Percentiles rank a stretch among this genome's conserved stretches.
Evolutionary conservation across 1,140 invertebrate genomes (phyloP).

Genomic region (Onthophagus taurus): DNA sequence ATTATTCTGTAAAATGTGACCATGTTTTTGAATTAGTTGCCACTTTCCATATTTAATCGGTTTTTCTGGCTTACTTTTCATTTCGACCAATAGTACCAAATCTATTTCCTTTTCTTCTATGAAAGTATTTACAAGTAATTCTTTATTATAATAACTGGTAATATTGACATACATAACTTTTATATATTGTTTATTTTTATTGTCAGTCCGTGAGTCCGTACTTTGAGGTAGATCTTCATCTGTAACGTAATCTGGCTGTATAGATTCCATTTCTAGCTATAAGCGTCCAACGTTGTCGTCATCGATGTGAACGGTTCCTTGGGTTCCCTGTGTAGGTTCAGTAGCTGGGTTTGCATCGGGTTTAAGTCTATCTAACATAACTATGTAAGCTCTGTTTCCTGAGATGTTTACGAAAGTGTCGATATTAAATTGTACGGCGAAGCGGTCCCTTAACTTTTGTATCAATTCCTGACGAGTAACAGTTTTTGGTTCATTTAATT

Average conservation of each 20-base stretch:
- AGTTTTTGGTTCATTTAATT: constrained; percentile 7
- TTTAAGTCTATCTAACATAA: constrained; percentile 10
- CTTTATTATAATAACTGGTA: neutral
- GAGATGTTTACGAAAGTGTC: constrained; percentile 6
- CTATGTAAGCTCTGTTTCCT: constrained; percentile 7
- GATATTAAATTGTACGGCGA: constrained; percentile 8
- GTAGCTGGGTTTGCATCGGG: constrained; percentile 6
- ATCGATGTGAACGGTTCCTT: constrained; percentile 7
- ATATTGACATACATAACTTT: neutral
- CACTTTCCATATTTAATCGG: neutral
- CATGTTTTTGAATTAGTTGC: neutral
- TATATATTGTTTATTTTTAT: too few relatives aligned
- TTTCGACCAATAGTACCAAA: neutral
- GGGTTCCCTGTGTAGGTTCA: neutral
- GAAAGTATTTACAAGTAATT: neutral
- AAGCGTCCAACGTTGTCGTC: neutral
- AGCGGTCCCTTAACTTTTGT: too few relatives aligned
- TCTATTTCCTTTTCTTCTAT: neutral
- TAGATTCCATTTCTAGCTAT: neutral
- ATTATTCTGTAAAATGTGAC: neutral
- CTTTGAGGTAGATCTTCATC: too few relatives aligned
- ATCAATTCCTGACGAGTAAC: constrained; percentile 1
- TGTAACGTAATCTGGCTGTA: too few relatives aligned
- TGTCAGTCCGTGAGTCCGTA: too few relatives aligned
- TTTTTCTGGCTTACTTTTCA: neutral